Conservation (phyloP, 2,113 vertebrate genomes). For the Panurus biarmicus region DNA sequence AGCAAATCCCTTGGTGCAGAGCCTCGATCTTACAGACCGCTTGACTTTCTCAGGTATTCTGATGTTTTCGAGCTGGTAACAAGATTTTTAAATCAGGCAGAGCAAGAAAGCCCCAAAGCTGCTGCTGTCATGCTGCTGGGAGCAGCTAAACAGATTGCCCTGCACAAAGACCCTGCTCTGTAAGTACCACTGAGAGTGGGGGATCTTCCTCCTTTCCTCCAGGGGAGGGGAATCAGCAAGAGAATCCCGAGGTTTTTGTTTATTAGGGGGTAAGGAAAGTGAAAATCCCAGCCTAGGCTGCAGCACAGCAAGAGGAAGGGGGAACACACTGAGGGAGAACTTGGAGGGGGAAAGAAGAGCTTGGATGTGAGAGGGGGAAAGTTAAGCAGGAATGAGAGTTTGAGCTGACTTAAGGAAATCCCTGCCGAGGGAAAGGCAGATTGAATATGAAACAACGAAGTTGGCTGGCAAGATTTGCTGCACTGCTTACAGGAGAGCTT, state of each 20-base stretch:
- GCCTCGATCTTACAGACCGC: not conserved
- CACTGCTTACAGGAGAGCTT: not conserved
- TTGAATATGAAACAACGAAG: not conserved
- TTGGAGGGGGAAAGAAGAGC: not conserved
- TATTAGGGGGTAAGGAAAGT: not conserved
- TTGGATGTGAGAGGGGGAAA: not conserved
- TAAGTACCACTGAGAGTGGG: not conserved
- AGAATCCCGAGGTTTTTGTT: not conserved
- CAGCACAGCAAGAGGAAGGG: not conserved
- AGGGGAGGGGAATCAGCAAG: not conserved
- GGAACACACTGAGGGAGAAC: not conserved
- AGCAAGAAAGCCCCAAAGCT: constrained; percentile 64
- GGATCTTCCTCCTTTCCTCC: not conserved
- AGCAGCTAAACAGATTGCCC: constrained; percentile 64
- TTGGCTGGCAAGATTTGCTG: not conserved
- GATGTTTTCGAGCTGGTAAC: constrained; percentile 65
- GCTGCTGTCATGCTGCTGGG: constrained; percentile 78
- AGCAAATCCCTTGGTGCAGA: not conserved
- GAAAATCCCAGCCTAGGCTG: not conserved
- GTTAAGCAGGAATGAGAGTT: not conserved
- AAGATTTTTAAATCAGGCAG: constrained; percentile 70
- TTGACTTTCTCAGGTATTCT: constrained; percentile 67
- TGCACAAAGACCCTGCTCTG: constrained; percentile 63
- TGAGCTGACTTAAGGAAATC: not conserved
- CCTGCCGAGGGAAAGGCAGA: not conserved